Evolutionary conservation across 1,140 invertebrate species (phyloP).

Genomic region (Drosophila willistoni): DNA sequence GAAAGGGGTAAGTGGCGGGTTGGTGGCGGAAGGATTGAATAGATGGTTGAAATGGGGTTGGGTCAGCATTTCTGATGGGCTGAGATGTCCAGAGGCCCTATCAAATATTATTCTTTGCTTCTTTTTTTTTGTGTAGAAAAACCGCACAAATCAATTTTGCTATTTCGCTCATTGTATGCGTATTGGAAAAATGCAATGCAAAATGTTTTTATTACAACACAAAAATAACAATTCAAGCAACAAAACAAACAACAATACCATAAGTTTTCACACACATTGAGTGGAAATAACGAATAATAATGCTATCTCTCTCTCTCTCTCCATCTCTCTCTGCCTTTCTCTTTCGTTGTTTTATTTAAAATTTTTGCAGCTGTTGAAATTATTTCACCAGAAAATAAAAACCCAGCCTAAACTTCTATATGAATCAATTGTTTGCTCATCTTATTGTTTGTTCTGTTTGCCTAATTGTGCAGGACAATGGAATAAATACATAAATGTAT

Average conservation of each 20-base stretch:
- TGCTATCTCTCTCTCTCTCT: background rate
- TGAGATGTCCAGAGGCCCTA: conserved; percentile 10
- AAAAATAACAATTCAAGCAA: conserved; percentile 17
- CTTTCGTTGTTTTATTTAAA: conserved; percentile 13
- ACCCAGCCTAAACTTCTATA: background rate
- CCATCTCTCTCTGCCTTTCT: conserved; percentile 10
- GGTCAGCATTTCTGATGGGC: no score
- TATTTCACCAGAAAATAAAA: background rate
- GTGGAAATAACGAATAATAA: conserved; percentile 7
- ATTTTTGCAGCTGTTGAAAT: conserved; percentile 45
- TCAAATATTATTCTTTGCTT: conserved; percentile 35
- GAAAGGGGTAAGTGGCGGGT: background rate
- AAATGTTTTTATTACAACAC: conserved; percentile 64
- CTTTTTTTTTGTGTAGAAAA: conserved; percentile 21
- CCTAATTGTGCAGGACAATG: conserved; percentile 33
- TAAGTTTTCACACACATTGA: background rate
- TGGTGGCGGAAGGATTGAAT: background rate
- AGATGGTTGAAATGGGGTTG: background rate
- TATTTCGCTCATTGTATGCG: conserved; percentile 56
- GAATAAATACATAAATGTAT: background rate
- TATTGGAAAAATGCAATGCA: conserved; percentile 47
- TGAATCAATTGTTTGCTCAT: conserved; percentile 24
- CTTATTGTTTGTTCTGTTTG: conserved; percentile 19
- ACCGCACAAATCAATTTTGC: conserved; percentile 77
- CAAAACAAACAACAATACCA: conserved; percentile 7